Evolutionary conservation across 1,140 invertebrate genomes (phyloP).

Genomic region (Papilio polyxenes): DNA sequence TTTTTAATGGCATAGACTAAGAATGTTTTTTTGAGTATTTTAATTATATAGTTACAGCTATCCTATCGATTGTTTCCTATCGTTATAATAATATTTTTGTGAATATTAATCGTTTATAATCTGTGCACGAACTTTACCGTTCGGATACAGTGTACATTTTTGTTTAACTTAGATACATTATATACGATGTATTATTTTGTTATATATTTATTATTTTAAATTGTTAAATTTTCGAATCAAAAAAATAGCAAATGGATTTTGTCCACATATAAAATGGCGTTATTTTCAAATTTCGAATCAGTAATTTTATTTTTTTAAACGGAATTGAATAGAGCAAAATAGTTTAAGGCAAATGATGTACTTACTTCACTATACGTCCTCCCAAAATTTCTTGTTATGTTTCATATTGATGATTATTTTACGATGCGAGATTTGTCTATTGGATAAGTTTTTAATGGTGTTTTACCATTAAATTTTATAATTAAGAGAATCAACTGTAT

Average conservation of each 20-base stretch:
- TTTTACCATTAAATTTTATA: background rate
- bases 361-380: conserved; percentile 13
- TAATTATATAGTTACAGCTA: background rate
- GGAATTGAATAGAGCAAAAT: conserved; percentile 2
- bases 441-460: background rate
- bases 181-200: background rate
- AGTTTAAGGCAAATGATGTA: conserved; percentile 14
- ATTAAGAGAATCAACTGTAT: background rate
- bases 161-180: background rate
- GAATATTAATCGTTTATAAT: background rate
- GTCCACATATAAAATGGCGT: background rate
- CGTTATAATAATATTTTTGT: background rate
- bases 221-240: background rate
- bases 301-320: background rate
- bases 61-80: conserved; percentile 9
- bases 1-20: background rate
- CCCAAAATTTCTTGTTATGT: background rate
- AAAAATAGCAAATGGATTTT: background rate
- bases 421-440: background rate
- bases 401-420: background rate
- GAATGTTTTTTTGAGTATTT: background rate
- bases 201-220: background rate
- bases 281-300: background rate
- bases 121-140: background rate
- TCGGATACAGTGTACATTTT: background rate